Base-by-base conservation (phyloP, 2,113 vertebrate genomes). In the Phyllostomus hastatus region DNA sequence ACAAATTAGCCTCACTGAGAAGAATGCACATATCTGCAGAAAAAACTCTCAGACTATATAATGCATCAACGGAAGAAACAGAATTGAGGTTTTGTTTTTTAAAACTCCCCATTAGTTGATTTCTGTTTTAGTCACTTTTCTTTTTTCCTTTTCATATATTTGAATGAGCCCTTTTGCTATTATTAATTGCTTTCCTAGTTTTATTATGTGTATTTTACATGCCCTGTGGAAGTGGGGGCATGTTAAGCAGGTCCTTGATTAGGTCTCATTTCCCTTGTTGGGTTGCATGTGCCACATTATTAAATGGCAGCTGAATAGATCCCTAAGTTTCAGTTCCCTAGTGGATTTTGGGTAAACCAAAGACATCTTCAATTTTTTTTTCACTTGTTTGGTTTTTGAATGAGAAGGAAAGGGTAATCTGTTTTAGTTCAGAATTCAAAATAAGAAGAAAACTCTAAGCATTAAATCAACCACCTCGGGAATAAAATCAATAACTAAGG, bases 401-500 rank as follows among this genome's bases (percentile, higher is more conserved):
- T 46, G 31, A 72, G 16, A 67, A 79, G 33, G 41, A 88, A 78
- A 80, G 1, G 10, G 78, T 79, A 86, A 67, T 64, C 31, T 72
- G 0, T 78, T 86, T 70, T 43, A 72, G 69, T 83, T 94, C 16
- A 88, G 61, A 96, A 91, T 72, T 79, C 59, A 61, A 88, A 80
- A 28, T 43, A 75, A 73, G 54, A 87, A 79, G 38, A 61, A 78
- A 76, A 64, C 0, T 1, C 17, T 20, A 33, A 17, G 57, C 85
- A 95, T 93, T 67, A 67, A 88, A 85, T 75, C 66, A 85, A 67
- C 12, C 66, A 22, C 15, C 4, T 15, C 15, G 26, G 14, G 16
- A 83, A 95, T 92, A 81, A 75, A 97, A 82, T 59, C 50, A 88
- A 70, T 92, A 80, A 96, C 87, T 70, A 41, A 79, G 10, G 54